phyloP scores from a whole-genome alignment of 1,140 invertebrate genomes.

The Chymomyza costata region DNA sequence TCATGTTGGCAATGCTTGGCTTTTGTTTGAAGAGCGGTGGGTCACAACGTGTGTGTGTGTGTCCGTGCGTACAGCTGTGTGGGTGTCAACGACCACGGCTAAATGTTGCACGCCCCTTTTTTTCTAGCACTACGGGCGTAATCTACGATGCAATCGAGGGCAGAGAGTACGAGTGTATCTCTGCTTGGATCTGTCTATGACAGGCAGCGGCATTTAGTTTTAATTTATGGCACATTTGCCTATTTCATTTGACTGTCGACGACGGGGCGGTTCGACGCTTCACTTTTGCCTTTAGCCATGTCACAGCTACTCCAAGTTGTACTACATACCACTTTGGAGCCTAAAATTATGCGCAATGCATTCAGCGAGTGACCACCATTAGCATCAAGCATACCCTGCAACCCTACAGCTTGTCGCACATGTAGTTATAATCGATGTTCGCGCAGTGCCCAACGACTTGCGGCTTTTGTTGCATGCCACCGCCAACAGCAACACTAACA shows the following conservation, averaged over 20 bases:
- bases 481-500: too few species aligned
- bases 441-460: too few species aligned
- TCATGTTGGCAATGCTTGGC: conserved; percentile 64
- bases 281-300: neutral
- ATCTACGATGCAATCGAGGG: conserved; percentile 7
- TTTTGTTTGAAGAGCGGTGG: conserved; percentile 49
- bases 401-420: too few species aligned
- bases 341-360: too few species aligned
- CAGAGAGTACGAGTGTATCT: conserved; percentile 32
- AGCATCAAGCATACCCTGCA: neutral
- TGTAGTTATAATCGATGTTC: neutral
- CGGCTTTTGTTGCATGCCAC: too few species aligned
- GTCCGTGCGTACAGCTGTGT: conserved; percentile 6
- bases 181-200: conserved; percentile 53
- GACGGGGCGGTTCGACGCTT: neutral
- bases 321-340: too few species aligned
- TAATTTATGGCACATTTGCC: conserved; percentile 66
- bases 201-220: conserved; percentile 67
- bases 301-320: neutral
- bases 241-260: conserved; percentile 29
- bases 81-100: conserved; percentile 21
- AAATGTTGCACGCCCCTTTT: conserved; percentile 30
- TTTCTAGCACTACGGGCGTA: conserved; percentile 43
- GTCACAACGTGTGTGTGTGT: conserved; percentile 1
- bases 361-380: conserved; percentile 11